Base-by-base conservation (phyloP, 2,797 vertebrate species). In the Hydrolagus colliei region DNA sequence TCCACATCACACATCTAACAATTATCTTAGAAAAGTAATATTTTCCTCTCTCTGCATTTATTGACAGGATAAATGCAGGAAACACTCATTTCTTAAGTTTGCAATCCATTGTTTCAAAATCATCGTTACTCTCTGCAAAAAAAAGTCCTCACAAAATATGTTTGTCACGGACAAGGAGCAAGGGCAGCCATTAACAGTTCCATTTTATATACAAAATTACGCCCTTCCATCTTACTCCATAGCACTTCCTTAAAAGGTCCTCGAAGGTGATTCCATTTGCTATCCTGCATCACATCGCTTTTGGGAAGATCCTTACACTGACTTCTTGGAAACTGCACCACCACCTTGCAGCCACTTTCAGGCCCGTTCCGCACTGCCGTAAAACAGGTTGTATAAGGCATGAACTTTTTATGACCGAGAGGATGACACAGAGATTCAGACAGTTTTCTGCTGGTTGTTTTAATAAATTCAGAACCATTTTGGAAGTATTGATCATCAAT, bases 191-290 rank as follows among this genome's bases (percentile, higher is more conserved):
- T 99, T 20, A 99, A 95, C 13, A 98, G 96, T 90, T 99, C 98
- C 96, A 99, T 99, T 90, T 98, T 99, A 90, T 99, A 99, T 13
- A 99, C 96, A 62, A 99, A 99, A 91, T 99, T 99, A 1, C 96
- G 94, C 0, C 98, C 97, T 90, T 99, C 98, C 97, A 99, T 98
- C 89, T 94, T 95, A 91, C 94, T 97, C 98, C 98, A 99, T 89
- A 97, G 95, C 52, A 99, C 97, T 89, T 99, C 98, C 86, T 92
- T 96, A 92, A 96, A 94, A 0, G 96, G 96, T 0, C 98, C 97
- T 0, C 98, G 92, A 12, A 99, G 95, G 87, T 98, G 94, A 87
- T 91, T 96, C 98, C 98, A 99, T 88, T 98, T 99, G 88, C 67
- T 90, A 65, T 99, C 97, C 82, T 98, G 97, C 88, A 99, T 91